These are phyloP conservation scores for Rhabdomys dilectus DNA, from an alignment of 2,113 vertebrate genomes.

Conservation along the genomic window DNA sequence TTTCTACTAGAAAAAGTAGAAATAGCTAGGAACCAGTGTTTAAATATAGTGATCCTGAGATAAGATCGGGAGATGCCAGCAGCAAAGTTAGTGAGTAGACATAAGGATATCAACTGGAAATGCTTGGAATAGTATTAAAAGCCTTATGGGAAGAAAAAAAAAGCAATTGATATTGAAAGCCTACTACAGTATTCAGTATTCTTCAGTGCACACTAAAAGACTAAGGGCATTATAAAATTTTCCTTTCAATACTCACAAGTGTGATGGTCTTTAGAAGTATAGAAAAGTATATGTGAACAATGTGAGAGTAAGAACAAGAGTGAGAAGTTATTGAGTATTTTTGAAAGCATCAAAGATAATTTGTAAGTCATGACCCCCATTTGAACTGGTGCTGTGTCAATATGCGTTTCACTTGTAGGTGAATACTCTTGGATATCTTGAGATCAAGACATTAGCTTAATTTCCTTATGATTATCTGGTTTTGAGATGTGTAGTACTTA, in stretches of 20 bases:
- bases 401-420: neutral
- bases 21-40: neutral
- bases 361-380: neutral
- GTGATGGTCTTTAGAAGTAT: neutral
- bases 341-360: neutral
- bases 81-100: neutral
- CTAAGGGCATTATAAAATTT: neutral
- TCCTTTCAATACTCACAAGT: neutral
- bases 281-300: neutral
- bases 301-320: neutral
- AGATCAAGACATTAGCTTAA: neutral
- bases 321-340: neutral
- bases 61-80: neutral
- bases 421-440: neutral
- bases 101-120: neutral
- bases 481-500: neutral
- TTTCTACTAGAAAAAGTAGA: conserved; percentile 36
- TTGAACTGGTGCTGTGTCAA: neutral
- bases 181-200: neutral
- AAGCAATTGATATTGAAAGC: neutral
- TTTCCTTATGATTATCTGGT: neutral
- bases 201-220: neutral
- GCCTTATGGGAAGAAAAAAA: neutral
- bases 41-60: neutral
- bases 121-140: conserved; percentile 15